phyloP scores from a whole-genome alignment of 64 coral and sea anemone genomes.

The Actinia equina region DNA sequence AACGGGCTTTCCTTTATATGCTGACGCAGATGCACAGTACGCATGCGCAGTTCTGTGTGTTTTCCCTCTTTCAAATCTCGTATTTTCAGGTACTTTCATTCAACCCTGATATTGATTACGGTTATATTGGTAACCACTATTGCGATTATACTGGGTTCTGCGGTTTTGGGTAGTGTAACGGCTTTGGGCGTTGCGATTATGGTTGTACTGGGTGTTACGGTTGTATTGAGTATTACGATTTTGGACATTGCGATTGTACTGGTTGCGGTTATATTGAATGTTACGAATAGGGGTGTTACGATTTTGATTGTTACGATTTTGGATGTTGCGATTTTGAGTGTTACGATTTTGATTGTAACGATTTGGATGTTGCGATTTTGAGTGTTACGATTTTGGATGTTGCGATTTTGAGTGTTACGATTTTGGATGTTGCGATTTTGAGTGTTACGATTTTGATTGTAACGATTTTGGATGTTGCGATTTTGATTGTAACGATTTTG shows the following conservation, averaged over 20 bases:
- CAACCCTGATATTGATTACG: background rate
- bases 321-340: no score
- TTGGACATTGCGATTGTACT: background rate
- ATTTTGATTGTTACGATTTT: background rate
- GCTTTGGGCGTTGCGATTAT: background rate
- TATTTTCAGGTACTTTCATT: background rate
- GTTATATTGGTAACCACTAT: background rate
- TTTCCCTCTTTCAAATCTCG: background rate
- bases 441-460: no score
- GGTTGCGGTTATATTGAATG: background rate
- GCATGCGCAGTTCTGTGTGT: background rate
- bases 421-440: background rate
- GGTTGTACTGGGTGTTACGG: background rate
- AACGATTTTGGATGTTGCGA: no score
- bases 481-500: background rate
- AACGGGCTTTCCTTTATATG: no score
- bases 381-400: background rate
- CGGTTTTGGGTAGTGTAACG: background rate
- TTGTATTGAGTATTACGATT: background rate
- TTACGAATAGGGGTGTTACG: background rate
- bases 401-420: background rate
- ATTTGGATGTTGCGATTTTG: slow-evolving; percentile 6
- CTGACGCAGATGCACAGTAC: background rate
- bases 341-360: background rate
- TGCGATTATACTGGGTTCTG: background rate